Evolutionary conservation across 30 jellyfish, hydroid and myxozoan species (phyloP), one percentile per base, ranked within the genome.

Genomic region (Turritopsis dohrnii): DNA sequence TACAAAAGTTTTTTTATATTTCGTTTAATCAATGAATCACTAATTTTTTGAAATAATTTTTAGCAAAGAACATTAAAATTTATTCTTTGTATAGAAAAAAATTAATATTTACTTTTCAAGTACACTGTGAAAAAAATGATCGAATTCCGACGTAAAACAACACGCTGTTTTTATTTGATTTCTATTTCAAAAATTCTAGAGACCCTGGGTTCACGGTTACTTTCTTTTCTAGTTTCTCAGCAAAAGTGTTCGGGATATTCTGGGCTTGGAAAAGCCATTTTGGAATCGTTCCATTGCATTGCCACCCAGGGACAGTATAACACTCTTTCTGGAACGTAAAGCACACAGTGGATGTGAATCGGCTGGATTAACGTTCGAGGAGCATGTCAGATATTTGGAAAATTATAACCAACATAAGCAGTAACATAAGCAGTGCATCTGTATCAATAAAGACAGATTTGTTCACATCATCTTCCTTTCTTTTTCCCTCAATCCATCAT

Each of bases 221-320:
- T 5, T 41, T 41, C 60, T 41, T 41, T 41, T 41, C 13, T 13
- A 41, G 60, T 41, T 41, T 41, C 60, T 41, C 60, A 41, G 60
- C 60, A 41, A 13, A 41, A 41, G 60, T 41, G 65, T 83, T 1
- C 83, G 97, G 54, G 97, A 84, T 22, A 82, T 91, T 0, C 88
- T 91, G 30, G 97, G 88, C 53, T 71, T 87, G 52, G 97, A 91
- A 53, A 83, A 79, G 0, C 88, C 91, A 21, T 79, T n/a, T 21
- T 91, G 96, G 95, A 79, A 79, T 72, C 86, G 97, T 1, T 69
- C 90, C 52, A 87, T 91, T 69, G 53, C 87, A 21, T 53, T 91
- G 52, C 94, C 97, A 25, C 96, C 97, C 23, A 54, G 96, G 75
- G 96, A 86, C 53, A 90, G 96, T 28, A 71, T 75, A 71, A 71